These are phyloP conservation scores for Puma concolor DNA, from an alignment of 2,113 vertebrate species.

Conservation along the genomic window DNA sequence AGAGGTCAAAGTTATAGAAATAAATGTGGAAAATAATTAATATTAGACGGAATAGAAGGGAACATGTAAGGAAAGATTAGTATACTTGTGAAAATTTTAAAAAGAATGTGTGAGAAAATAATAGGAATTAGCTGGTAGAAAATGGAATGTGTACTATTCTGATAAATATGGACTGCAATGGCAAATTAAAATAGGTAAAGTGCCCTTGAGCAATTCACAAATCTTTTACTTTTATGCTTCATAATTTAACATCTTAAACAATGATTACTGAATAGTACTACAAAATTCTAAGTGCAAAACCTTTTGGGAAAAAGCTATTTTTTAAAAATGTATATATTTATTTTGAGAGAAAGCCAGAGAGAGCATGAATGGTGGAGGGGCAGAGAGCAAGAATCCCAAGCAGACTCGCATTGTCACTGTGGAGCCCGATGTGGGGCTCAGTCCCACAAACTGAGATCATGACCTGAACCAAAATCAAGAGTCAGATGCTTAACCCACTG, in stretches of 20 bases:
- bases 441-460: too few species aligned
- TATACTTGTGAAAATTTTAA: slow-evolving; percentile 19
- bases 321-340: background rate
- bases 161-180: background rate
- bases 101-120: slow-evolving; percentile 1
- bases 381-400: too few species aligned
- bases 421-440: too few species aligned
- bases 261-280: background rate
- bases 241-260: slow-evolving; percentile 41
- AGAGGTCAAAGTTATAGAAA: background rate
- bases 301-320: background rate
- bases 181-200: background rate
- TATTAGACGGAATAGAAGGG: background rate
- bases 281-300: background rate
- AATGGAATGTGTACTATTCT: background rate
- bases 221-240: slow-evolving; percentile 9
- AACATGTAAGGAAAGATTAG: background rate
- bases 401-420: too few species aligned
- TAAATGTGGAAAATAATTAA: slow-evolving; percentile 43
- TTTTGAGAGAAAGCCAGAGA: too few species aligned
- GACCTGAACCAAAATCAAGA: too few species aligned
- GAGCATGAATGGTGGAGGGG: too few species aligned
- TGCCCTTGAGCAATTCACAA: background rate
- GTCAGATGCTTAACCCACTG: too few species aligned
- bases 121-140: slow-evolving; percentile 27